Conservation (phyloP, 2,113 vertebrate genomes). For the Proteles cristata region DNA sequence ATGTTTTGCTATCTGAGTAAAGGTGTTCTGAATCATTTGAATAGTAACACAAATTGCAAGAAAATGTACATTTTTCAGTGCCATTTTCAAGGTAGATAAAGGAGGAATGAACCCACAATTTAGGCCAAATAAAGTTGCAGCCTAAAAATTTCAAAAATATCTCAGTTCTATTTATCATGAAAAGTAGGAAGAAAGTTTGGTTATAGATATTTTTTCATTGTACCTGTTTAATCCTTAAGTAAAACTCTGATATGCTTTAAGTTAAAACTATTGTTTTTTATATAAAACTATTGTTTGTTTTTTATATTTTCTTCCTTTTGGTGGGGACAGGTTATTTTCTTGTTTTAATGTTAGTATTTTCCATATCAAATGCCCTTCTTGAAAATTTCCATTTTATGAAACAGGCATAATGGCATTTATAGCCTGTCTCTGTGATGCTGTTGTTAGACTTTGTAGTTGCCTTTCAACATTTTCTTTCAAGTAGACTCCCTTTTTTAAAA, state of each 20-base stretch:
- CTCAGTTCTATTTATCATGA: neutral
- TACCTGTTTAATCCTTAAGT: constrained; percentile 35
- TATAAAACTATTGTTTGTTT: constrained; percentile 22
- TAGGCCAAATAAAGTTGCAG: neutral
- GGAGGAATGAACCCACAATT: neutral
- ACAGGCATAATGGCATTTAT: neutral
- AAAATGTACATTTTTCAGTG: constrained; percentile 19
- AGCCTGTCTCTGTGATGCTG: neutral
- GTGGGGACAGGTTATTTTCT: neutral
- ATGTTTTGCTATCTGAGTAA: constrained; percentile 18
- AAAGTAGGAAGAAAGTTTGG: neutral
- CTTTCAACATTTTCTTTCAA: neutral
- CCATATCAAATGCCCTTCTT: neutral
- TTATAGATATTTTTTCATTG: neutral
- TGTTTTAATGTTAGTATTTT: neutral
- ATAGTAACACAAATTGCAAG: neutral
- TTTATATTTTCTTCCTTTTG: neutral
- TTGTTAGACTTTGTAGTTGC: neutral
- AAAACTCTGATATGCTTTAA: neutral
- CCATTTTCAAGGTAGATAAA: constrained; percentile 26
- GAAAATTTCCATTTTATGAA: neutral
- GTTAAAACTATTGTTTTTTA: constrained; percentile 23
- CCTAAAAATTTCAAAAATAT: constrained; percentile 31
- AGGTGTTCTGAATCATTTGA: constrained; percentile 11
- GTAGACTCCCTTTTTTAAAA: neutral